Percentiles rank a stretch among this genome's conserved stretches.
Conservation (phyloP, 2,113 vertebrate genomes). For the Prinia subflava region DNA sequence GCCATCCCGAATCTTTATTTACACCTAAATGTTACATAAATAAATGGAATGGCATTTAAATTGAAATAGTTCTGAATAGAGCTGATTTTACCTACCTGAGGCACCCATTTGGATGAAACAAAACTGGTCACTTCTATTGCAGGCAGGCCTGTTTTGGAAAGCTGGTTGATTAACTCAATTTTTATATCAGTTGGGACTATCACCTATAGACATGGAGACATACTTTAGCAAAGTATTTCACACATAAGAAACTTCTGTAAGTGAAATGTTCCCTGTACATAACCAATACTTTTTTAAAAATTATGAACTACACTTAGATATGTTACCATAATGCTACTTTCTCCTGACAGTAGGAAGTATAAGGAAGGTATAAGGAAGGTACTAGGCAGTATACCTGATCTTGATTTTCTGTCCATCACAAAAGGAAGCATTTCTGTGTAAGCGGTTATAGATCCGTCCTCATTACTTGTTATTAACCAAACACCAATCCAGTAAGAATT, state of each 20-base stretch:
- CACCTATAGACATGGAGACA: conserved; percentile 71
- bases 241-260: background rate
- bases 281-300: background rate
- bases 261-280: background rate
- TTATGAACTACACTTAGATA: background rate
- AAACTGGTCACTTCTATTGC: conserved; percentile 95
- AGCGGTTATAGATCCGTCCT: background rate
- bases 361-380: background rate
- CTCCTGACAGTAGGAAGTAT: background rate
- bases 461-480: background rate
- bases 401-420: background rate
- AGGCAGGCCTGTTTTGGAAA: conserved; percentile 88
- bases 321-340: background rate
- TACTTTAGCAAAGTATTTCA: background rate
- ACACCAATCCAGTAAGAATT: background rate
- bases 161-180: conserved; percentile 90
- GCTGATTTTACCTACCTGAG: conserved; percentile 81
- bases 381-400: background rate
- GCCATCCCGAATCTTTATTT: background rate
- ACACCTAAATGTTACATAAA: background rate
- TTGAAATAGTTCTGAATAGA: background rate
- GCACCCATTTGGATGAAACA: conserved; percentile 94
- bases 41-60: background rate
- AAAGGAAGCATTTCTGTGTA: background rate
- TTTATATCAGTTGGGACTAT: conserved; percentile 88